Evolutionary conservation across 2,888 invertebrate genomes (phyloP), one percentile per base, ranked within the genome.

Genomic region (Ernsta delagoae): DNA sequence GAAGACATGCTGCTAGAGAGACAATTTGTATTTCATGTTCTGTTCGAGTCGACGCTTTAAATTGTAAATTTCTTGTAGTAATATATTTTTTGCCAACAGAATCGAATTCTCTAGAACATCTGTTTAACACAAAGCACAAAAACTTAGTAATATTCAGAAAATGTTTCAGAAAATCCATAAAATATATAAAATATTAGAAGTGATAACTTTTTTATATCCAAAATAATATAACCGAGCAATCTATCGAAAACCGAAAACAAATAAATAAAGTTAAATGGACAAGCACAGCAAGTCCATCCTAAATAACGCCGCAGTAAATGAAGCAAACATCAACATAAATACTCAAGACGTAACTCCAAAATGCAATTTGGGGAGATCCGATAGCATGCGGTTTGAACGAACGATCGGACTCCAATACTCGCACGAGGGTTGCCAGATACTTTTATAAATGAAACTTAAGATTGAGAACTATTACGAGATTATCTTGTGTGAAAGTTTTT

Each of bases 61-160:
- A 45, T 56, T 61, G 59, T 54, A 59, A 43, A 66, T 45, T 60
- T 66, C 54, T 54, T 12, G 31, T 16, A 59, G 70, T 73, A 73
- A 75, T 73, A 72, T 73, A 71, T 70, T 63, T 74, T 73, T 74
- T 73, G 73, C 72, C 39, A 45, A 43, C 54, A 63, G 69, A 66
- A 53, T 67, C 54, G 45, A 50, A n/a, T 53, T 71, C 60, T 54
- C 34, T 16, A 11, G 36, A 53, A 66, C 71, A 70, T 70, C 72
- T 68, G 70, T 68, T 59, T 39, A 12, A 43, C 48, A 3, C 24
- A 24, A 24, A 24, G 1, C 24, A 24, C 24, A 24, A 24, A 24
- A 24, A 24, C 24, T 24, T 3, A 24, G 24, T 24, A 24, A 24
- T 24, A 24, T 24, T 24, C 24, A 24, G 24, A 24, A 24, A 24